Percentiles rank a stretch among this genome's conserved stretches.
Evolutionary conservation across 2,888 invertebrate genomes (phyloP).

Genomic region (Heterodera filipjevi): DNA sequence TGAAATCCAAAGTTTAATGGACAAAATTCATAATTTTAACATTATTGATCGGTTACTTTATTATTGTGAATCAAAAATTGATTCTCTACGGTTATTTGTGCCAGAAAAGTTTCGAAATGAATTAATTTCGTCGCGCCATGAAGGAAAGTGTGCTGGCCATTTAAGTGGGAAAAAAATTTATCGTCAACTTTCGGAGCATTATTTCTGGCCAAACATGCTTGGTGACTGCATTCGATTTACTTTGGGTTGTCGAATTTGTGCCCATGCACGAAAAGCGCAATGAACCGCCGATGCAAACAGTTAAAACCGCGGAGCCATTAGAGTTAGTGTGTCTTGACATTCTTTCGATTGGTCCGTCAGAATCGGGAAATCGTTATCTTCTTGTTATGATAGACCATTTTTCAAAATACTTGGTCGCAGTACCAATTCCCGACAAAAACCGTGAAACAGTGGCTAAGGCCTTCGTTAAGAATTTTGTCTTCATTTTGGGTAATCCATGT

Average conservation of each 20-base stretch:
- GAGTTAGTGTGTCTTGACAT: slow-evolving; percentile 40
- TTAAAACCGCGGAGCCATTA: slow-evolving; percentile 27
- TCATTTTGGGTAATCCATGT: background rate
- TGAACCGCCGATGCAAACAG: too few species aligned
- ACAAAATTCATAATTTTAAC: background rate
- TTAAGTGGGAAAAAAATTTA: too few species aligned
- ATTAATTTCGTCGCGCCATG: slow-evolving; percentile 39
- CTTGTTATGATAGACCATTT: slow-evolving; percentile 33
- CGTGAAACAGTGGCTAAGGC: slow-evolving; percentile 46
- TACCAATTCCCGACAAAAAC: too few species aligned
- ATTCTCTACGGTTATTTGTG: background rate
- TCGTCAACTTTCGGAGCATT: too few species aligned
- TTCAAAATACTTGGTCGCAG: slow-evolving; percentile 47
- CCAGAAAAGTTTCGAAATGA: too few species aligned
- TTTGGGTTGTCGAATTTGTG: too few species aligned
- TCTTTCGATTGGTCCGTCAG: slow-evolving; percentile 26
- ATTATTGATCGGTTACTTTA: background rate
- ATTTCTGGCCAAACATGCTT: too few species aligned
- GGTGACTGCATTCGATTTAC: too few species aligned
- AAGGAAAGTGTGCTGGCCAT: background rate
- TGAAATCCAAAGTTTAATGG: too few species aligned
- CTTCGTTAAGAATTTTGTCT: slow-evolving; percentile 39
- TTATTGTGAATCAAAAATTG: background rate
- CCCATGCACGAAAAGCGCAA: too few species aligned
- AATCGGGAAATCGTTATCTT: slow-evolving; percentile 32